Evolutionary conservation across 1,140 invertebrate genomes (phyloP).

Genomic region (Drosophila sp.): DNA sequence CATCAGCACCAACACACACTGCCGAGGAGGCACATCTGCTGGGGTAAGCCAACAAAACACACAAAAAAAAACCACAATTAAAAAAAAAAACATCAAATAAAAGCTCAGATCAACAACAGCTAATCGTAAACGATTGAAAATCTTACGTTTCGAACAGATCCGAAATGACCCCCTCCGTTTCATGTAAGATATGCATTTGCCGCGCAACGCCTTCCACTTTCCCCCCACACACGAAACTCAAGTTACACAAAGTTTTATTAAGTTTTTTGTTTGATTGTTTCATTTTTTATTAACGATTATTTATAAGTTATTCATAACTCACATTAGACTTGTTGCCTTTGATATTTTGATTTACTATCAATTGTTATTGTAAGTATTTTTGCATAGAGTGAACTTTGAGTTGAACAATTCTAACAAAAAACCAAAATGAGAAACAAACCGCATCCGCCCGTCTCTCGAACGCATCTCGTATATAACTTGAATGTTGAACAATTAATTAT

Average conservation of each 20-base stretch:
- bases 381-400: constrained; percentile 23
- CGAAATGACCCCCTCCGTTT: background rate
- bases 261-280: background rate
- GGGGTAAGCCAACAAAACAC: constrained; percentile 74
- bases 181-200: constrained; percentile 39
- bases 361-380: constrained; percentile 25
- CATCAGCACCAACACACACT: constrained; percentile 85
- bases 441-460: constrained; percentile 30
- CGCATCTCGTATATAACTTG: constrained; percentile 25
- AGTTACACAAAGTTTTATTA: constrained; percentile 13
- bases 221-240: constrained; percentile 22
- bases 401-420: constrained; percentile 13
- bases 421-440: constrained; percentile 6
- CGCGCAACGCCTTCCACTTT: constrained; percentile 16
- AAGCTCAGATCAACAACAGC: constrained; percentile 14
- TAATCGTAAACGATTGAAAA: constrained; percentile 7
- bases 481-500: constrained; percentile 28
- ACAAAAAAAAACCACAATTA: constrained; percentile 32
- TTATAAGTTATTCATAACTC: constrained; percentile 4
- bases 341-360: constrained; percentile 9
- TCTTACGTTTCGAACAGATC: background rate
- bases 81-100: background rate
- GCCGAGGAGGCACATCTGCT: constrained; percentile 85
- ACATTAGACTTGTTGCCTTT: constrained; percentile 25
- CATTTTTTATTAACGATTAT: constrained; percentile 2